Base-by-base conservation (phyloP, 1,140 invertebrate species). In the Drosophila repleta region DNA sequence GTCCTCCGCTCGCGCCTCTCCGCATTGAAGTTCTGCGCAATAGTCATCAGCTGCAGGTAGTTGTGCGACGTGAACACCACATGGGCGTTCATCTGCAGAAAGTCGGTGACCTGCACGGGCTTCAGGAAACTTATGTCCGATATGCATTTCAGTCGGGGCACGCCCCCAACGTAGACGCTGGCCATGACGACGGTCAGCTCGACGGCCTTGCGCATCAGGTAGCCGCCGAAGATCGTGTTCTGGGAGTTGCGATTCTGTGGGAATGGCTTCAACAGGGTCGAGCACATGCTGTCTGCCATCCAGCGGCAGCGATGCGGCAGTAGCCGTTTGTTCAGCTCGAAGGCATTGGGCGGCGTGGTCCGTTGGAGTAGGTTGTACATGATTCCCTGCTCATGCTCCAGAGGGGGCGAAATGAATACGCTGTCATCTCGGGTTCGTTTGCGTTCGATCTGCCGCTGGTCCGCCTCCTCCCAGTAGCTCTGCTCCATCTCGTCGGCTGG, bases 161-260 rank as follows among this genome's bases (percentile, higher is more conserved):
- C 13, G 92, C 5, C 91, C 65, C 94, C 93, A 39, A 94, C 94
- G 85, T 90, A 93, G 80, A 89, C 80, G 79, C 93, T 94, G 7
- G 94, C 94, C 82, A 94, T 94, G 2, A 94, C 93, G 93, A 94
- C 96, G 24, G 94, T 95, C 7, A 96, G 90, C 92, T 97, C 96
- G 41, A 94, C 93, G 1, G 96, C 96, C 71, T 95, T 93, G 41
- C 96, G 92, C 96, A 97, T 97, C n/a, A 97, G 91, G 91, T 94
- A 97, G 7, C 96, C 96, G 67, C 96, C 96, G 91, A 97, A 97
- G 26, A 97, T 95, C 79, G 95, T 96, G 83, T 96, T 96, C 77
- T 96, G 96, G 6, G 96, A 91, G 92, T 97, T 97, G 43, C 96
- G 76, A 66, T 91, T 84, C 45, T 91, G 84, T 0, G 90, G 90